Base-by-base conservation (phyloP, 2,113 vertebrate species). In the Catharus fuscescens region DNA sequence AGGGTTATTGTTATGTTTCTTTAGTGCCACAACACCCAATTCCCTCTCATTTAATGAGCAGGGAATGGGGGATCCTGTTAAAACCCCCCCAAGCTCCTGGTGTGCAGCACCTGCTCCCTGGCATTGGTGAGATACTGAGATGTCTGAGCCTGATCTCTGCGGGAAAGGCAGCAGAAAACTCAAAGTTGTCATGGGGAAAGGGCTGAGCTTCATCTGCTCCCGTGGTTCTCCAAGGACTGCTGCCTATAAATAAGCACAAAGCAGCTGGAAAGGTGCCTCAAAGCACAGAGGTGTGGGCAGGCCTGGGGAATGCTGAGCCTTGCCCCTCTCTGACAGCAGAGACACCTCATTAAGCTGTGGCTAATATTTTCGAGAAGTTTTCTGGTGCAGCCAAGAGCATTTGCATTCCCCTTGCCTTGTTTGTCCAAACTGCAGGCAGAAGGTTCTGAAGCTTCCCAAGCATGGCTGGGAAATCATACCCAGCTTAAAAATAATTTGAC, bases 221-320 rank as follows among this genome's bases (percentile, higher is more conserved):
- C 0, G 3, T 0, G 15, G 7, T 29, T 77, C 74, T 74, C 20
- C 2, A 2, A n/a, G 74, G 64, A 5, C 34, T 73, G 72, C 25
- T 92, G 69, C 65, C 91, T 93, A 76, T 76, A 92, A 96, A 81
- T 81, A 89, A 86, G 65, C n/a, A 31, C 7, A 29, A 65, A 72
- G 24, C 86, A 45, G 45, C 45, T 14, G 5, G 87, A 76, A 81
- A 95, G 84, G 93, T 95, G 85, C 34, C 65, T 64, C 18, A 11
- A 74, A 60, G 80, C 24, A 9, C 3, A 2, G 74, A 61, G 73
- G 56, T 65, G 80, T 85, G 45, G 92, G 88, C 60, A 83, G 65
- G 65, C 44, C 25, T 61, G 86, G 78, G 56, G 0, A n/a, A 7
- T 3, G 64, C 44, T 32, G 76, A 83, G 64, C 62, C 28, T 64